phyloP scores from a whole-genome alignment of 2,888 invertebrate genomes.

The Heliconius ethilla region DNA sequence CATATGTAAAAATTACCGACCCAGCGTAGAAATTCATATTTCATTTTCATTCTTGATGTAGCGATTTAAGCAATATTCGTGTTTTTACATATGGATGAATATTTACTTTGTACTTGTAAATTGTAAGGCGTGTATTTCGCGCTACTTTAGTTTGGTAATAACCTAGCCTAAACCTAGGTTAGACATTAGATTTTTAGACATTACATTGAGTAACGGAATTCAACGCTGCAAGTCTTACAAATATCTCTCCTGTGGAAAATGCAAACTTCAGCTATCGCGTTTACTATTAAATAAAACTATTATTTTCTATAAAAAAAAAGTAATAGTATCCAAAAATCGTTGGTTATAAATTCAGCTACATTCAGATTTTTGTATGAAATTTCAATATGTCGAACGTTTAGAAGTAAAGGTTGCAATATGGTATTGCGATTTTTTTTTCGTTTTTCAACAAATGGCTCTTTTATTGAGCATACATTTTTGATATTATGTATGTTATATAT shows the following conservation, averaged over 20 bases:
- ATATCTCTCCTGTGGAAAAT: too few species aligned
- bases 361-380: neutral
- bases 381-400: neutral
- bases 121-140: neutral
- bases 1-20: constrained; percentile 28
- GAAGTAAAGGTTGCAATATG: neutral
- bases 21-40: constrained; percentile 14
- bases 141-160: neutral
- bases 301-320: neutral
- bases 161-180: too few species aligned
- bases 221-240: too few species aligned
- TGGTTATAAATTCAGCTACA: neutral
- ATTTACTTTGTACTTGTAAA: neutral
- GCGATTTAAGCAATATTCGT: neutral
- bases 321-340: neutral
- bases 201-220: too few species aligned
- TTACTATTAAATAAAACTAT: too few species aligned
- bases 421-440: neutral
- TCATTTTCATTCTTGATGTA: constrained; percentile 21
- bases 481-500: neutral
- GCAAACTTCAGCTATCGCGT: too few species aligned
- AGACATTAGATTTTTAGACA: too few species aligned
- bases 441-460: neutral
- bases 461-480: neutral
- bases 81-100: neutral